Percentiles rank a stretch among this genome's conserved stretches.
Conservation (phyloP, 2,797 vertebrate species). For the Galaxias olidus region DNA sequence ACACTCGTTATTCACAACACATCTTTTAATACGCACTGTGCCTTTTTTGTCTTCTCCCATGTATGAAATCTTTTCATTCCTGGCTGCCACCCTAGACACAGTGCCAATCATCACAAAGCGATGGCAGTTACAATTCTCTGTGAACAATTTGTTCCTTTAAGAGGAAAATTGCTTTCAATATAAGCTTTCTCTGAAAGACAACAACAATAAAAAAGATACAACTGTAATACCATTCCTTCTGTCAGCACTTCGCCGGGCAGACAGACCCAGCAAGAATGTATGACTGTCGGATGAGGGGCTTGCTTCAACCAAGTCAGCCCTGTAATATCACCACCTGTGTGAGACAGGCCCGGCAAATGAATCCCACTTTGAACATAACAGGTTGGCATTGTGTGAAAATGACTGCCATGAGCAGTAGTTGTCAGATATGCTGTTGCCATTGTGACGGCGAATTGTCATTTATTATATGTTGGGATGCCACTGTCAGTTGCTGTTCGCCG, state of each 20-base stretch:
- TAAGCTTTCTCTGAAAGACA: slow-evolving; percentile 83
- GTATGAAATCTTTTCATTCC: slow-evolving; percentile 78
- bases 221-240: slow-evolving; percentile 82
- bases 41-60: slow-evolving; percentile 39
- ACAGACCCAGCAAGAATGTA: slow-evolving; percentile 69
- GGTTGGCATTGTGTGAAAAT: slow-evolving; percentile 83
- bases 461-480: slow-evolving; percentile 88
- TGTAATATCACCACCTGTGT: slow-evolving; percentile 87
- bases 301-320: slow-evolving; percentile 81
- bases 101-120: slow-evolving; percentile 76
- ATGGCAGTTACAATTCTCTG: slow-evolving; percentile 82
- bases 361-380: slow-evolving; percentile 87
- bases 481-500: slow-evolving; percentile 81
- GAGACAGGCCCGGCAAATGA: slow-evolving; percentile 83
- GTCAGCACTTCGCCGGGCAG: slow-evolving; percentile 73
- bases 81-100: slow-evolving; percentile 64
- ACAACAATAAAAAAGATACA: slow-evolving; percentile 80
- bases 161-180: slow-evolving; percentile 85
- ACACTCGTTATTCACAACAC: slow-evolving; percentile 79
- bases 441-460: slow-evolving; percentile 83
- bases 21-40: slow-evolving; percentile 73
- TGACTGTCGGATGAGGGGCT: slow-evolving; percentile 80
- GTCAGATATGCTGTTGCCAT: slow-evolving; percentile 83
- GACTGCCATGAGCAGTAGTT: slow-evolving; percentile 84
- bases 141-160: slow-evolving; percentile 80